phyloP scores from a whole-genome alignment of 1,140 invertebrate genomes.

The Adoxophyes honmai region DNA sequence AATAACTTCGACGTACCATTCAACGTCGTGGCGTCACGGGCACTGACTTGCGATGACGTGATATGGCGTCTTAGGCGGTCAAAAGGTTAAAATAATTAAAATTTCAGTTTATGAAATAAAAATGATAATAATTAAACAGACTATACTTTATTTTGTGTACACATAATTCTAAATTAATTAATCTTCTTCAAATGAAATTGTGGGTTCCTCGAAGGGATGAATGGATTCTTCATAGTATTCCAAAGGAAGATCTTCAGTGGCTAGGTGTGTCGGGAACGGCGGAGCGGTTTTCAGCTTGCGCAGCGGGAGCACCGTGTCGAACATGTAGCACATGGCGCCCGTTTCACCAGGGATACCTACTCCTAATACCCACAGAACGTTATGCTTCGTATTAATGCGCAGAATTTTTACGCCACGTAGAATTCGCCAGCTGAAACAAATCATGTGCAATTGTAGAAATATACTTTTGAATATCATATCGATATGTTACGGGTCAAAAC shows the following conservation, averaged over 20 bases:
- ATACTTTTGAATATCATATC: no score
- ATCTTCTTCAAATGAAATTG: constrained; percentile 82
- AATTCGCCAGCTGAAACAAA: constrained; percentile 79
- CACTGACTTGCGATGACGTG: no score
- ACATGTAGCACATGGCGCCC: constrained; percentile 89
- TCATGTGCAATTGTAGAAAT: no score
- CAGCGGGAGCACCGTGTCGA: constrained; percentile 85
- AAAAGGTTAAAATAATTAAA: no score
- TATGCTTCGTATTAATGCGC: constrained; percentile 95
- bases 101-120: no score
- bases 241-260: constrained; percentile 79
- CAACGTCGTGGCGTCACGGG: no score
- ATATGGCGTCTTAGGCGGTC: no score
- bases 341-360: constrained; percentile 87
- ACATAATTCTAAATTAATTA: constrained; percentile 21
- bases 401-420: constrained; percentile 88
- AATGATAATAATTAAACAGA: no score
- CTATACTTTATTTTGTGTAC: no score
- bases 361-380: constrained; percentile 94
- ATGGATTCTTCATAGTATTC: constrained; percentile 85
- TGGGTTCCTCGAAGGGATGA: constrained; percentile 83
- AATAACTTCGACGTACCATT: no score
- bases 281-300: constrained; percentile 80
- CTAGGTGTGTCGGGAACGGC: constrained; percentile 89
- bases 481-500: no score